Evolutionary conservation across 2,113 vertebrate species (phyloP).

Genomic region (Tychaedon coryphoeus): DNA sequence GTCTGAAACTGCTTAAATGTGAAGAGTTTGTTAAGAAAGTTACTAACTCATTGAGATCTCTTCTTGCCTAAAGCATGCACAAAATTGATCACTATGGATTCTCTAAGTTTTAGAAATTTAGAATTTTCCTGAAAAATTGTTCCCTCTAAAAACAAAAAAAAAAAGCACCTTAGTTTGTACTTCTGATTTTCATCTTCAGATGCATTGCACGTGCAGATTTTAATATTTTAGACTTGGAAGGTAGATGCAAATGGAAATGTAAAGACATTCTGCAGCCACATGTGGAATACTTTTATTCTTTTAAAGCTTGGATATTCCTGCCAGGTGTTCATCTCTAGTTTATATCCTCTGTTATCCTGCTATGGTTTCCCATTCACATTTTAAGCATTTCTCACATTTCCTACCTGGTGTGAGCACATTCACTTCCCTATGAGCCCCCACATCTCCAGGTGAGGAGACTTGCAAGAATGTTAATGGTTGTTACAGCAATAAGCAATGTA

Average conservation of each 20-base stretch:
- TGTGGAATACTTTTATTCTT: not conserved
- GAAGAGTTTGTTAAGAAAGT: not conserved
- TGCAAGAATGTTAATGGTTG: not conserved
- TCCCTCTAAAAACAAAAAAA: not conserved
- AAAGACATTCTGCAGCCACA: not conserved
- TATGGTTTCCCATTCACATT: not conserved
- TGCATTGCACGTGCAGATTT: not conserved
- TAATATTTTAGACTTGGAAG: not conserved
- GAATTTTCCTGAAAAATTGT: not conserved
- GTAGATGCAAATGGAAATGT: not conserved
- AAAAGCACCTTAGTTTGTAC: not conserved
- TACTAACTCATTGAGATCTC: not conserved
- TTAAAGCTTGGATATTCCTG: not conserved
- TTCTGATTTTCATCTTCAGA: not conserved
- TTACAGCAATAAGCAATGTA: not conserved
- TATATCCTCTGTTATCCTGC: not conserved
- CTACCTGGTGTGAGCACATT: not conserved
- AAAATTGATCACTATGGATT: not conserved
- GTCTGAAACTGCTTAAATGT: not conserved
- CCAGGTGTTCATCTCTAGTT: not conserved
- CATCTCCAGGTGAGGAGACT: not conserved
- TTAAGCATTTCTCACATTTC: not conserved
- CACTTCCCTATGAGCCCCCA: not conserved
- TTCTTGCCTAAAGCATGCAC: not conserved
- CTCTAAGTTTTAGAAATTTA: not conserved